Conservation (phyloP, 1,140 invertebrate species). For the Cataglyphis hispanica region DNA sequence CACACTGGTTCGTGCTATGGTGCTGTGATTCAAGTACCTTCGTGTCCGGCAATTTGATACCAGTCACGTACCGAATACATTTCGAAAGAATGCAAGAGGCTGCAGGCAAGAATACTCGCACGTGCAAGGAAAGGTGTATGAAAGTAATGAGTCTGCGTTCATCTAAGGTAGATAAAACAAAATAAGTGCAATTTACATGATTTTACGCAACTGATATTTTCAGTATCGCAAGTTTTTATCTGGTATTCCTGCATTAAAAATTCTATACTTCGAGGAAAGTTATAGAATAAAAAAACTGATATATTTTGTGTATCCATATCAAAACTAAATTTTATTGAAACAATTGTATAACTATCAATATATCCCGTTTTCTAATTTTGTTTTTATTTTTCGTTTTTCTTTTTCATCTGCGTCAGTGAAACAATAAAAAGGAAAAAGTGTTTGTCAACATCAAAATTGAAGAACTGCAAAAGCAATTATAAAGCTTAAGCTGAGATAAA, state of each 20-base stretch:
- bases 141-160: conserved; percentile 45
- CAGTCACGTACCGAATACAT: conserved; percentile 79
- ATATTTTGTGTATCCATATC: background rate
- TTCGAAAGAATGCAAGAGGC: conserved; percentile 72
- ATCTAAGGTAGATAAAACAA: conserved; percentile 52
- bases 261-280: background rate
- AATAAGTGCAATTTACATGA: conserved; percentile 9
- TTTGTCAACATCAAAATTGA: background rate
- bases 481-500: background rate
- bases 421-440: background rate
- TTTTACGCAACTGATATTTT: conserved; percentile 38
- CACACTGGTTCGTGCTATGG: conserved; percentile 71
- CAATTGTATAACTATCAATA: background rate
- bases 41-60: conserved; percentile 79
- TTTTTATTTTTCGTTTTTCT: background rate
- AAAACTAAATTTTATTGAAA: background rate
- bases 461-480: background rate
- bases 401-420: background rate
- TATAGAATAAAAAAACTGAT: background rate
- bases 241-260: background rate
- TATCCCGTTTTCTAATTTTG: background rate
- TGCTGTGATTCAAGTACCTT: conserved; percentile 77
- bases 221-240: background rate
- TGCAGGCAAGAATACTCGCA: conserved; percentile 58
- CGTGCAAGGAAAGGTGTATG: conserved; percentile 40